Evolutionary conservation across 2,797 vertebrate species (phyloP).

Genomic region (Danio jaintianensis): DNA sequence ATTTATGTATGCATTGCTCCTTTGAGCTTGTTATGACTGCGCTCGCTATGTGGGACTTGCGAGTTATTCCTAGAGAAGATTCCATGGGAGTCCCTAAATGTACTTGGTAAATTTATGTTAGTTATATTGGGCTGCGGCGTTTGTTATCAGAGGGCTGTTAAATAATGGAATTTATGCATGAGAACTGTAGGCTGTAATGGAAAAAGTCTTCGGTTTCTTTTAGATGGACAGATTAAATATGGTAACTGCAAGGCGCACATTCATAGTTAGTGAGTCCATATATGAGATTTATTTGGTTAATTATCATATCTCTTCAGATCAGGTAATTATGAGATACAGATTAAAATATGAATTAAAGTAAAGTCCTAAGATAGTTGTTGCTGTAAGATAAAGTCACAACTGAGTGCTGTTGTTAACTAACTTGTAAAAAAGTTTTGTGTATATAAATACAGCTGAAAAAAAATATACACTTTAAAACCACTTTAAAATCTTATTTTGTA

Average conservation of each 20-base stretch:
- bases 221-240: constrained; percentile 22
- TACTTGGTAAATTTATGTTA: constrained; percentile 19
- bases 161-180: constrained; percentile 28
- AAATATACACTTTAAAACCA: no score
- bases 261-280: background rate
- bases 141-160: constrained; percentile 7
- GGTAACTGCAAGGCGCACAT: background rate
- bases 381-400: no score
- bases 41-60: constrained; percentile 1
- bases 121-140: constrained; percentile 16
- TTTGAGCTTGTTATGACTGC: constrained; percentile 34
- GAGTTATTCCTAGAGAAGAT: constrained; percentile 31
- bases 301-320: background rate
- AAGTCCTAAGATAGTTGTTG: background rate
- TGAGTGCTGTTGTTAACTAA: no score
- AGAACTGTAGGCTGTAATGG: constrained; percentile 3
- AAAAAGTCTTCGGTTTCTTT: constrained; percentile 21
- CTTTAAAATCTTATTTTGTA: no score
- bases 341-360: background rate
- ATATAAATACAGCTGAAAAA: no score
- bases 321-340: background rate
- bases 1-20: constrained; percentile 48
- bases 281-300: background rate
- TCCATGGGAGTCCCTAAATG: constrained; percentile 30
- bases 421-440: no score